phyloP scores from a whole-genome alignment of 1,140 invertebrate genomes.

The Pseudomyrmex pallidus region DNA sequence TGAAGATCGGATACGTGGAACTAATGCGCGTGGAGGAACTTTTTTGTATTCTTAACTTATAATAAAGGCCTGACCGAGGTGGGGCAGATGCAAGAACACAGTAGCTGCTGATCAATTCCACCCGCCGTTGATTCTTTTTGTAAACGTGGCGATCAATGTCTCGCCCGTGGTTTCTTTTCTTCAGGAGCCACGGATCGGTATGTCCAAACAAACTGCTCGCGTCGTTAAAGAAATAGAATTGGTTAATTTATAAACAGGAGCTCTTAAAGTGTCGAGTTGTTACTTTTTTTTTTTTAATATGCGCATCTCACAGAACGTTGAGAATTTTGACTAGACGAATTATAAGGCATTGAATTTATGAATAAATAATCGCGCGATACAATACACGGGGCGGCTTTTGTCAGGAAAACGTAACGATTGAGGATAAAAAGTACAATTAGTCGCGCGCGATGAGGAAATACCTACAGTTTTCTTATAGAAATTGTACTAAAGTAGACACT shows the following conservation, averaged over 20 bases:
- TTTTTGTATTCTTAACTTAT: constrained; percentile 62
- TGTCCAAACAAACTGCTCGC: constrained; percentile 36
- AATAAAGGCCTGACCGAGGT: constrained; percentile 67
- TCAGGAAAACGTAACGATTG: too few species aligned
- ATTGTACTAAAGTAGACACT: too few species aligned
- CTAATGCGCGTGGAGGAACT: constrained; percentile 65
- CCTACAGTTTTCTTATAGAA: too few species aligned
- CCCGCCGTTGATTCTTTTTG: constrained; percentile 64
- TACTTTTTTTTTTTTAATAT: too few species aligned
- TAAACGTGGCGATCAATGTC: constrained; percentile 56
- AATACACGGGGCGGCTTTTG: too few species aligned
- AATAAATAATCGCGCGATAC: too few species aligned
- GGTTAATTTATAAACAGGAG: constrained; percentile 30
- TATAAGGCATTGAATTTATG: too few species aligned
- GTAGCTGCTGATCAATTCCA: constrained; percentile 68
- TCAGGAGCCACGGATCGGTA: constrained; percentile 19
- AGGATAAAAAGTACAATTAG: too few species aligned
- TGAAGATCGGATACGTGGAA: constrained; percentile 61
- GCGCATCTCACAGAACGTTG: too few species aligned
- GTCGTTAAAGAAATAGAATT: constrained; percentile 38
- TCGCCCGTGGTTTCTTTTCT: constrained; percentile 36
- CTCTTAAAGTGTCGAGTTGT: neutral
- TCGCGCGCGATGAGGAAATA: too few species aligned
- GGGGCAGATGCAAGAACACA: constrained; percentile 68
- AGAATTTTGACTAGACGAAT: too few species aligned